Percentiles rank a stretch among this genome's conserved stretches.
Evolutionary conservation across 2,113 vertebrate species (phyloP).

Genomic region (Notiomystis cincta): DNA sequence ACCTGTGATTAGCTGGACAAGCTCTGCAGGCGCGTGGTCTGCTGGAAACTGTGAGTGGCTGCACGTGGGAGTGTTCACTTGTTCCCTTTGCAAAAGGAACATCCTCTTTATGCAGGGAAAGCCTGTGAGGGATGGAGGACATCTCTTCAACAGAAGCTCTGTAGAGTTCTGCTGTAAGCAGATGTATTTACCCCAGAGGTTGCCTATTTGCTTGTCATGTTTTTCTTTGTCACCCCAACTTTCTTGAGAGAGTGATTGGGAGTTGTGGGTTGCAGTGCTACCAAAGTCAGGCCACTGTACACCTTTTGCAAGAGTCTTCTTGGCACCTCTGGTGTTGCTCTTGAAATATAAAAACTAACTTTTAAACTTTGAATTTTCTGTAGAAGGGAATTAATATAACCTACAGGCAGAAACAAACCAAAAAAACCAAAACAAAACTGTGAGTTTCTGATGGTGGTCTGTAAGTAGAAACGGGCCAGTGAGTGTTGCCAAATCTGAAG

Average conservation of each 20-base stretch:
- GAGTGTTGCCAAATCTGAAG: not conserved
- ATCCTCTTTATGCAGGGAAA: not conserved
- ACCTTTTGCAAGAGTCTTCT: not conserved
- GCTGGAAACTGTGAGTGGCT: not conserved
- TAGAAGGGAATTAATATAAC: not conserved
- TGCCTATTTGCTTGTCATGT: not conserved
- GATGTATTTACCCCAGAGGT: not conserved
- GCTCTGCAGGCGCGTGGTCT: not conserved
- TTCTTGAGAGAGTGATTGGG: not conserved
- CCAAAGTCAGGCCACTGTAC: not conserved
- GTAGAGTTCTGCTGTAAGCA: not conserved
- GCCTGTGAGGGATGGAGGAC: not conserved
- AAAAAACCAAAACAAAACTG: accelerated
- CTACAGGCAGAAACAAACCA: not conserved
- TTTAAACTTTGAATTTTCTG: not conserved
- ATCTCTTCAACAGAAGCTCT: not conserved
- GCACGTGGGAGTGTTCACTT: not conserved
- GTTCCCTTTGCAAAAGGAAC: not conserved
- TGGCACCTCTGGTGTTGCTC: not conserved
- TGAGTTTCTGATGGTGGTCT: not conserved
- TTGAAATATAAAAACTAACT: not conserved
- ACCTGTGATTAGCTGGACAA: not conserved
- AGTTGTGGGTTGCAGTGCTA: not conserved
- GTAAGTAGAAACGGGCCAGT: not conserved
- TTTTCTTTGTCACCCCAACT: not conserved